These are phyloP conservation scores for Rhodophaea formosa DNA, from an alignment of 2,888 invertebrate genomes.

Conservation along the genomic window DNA sequence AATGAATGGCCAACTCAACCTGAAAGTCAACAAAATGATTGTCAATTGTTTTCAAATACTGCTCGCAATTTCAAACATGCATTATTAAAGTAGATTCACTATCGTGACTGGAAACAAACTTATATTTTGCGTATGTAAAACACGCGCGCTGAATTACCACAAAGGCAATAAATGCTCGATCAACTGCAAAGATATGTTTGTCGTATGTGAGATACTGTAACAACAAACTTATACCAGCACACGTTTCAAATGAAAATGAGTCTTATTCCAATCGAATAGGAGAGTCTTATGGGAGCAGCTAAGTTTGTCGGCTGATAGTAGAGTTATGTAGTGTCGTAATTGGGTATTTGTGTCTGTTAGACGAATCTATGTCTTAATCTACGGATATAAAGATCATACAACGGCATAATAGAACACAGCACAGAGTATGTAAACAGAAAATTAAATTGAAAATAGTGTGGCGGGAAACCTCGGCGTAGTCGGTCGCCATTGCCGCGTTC, in stretches of 20 bases:
- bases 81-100: slow-evolving; percentile 19
- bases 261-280: slow-evolving; percentile 9
- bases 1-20: not conserved
- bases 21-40: not conserved
- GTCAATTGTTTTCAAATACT: slow-evolving; percentile 20
- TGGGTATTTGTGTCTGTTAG: slow-evolving; percentile 1
- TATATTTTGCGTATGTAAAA: slow-evolving; percentile 25
- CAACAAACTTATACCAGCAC: not conserved
- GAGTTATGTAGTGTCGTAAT: slow-evolving; percentile 17
- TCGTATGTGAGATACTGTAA: slow-evolving; percentile 30
- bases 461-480: slow-evolving; percentile 56
- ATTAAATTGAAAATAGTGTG: slow-evolving; percentile 43
- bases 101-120: slow-evolving; percentile 26
- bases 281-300: not conserved
- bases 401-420: not conserved
- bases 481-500: slow-evolving; percentile 31
- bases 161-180: slow-evolving; percentile 22
- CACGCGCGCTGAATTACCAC: slow-evolving; percentile 18
- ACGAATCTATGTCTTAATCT: not conserved
- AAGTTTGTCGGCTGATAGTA: not conserved
- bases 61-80: slow-evolving; percentile 30
- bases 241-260: slow-evolving; percentile 21
- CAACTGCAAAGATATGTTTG: slow-evolving; percentile 33
- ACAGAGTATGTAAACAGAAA: slow-evolving; percentile 11
- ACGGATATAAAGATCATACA: slow-evolving; percentile 2